Base-by-base conservation (phyloP, 2,888 invertebrate genomes). In the Cetonia aurata region DNA sequence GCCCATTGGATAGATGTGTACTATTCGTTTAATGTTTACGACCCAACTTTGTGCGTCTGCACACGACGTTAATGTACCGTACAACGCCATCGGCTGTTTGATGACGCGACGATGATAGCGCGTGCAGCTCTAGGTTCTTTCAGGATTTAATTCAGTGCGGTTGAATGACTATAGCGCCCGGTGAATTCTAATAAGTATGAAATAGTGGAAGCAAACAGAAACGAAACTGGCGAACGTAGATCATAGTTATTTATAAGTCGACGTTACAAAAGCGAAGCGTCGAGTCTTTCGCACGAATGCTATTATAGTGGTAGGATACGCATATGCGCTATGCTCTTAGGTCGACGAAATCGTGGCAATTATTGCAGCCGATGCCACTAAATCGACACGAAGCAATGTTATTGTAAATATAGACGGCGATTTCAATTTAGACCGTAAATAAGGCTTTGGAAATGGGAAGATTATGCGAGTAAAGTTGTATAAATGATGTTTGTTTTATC, bases 201-300 rank as follows among this genome's bases (percentile, higher is more conserved):
- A 65, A 65, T 65, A 50, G 62, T 65, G 50, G 37, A 33, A 50
- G 41, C 33, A 17, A 17, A 17, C 62, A 50, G 48, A 31, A 62
- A 62, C 37, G 10, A 37, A 37, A 37, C 37, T 37, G 9, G 37
- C 37, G 37, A 37, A 37, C 62, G 50, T 62, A 48, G 33, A 48
- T 65, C 62, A 65, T 65, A 65, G 62, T 50, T 65, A 65, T 65
- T 65, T 65, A 65, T 65, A 65, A 50, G 50, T 41, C 50, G 52
- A 15, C 10, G 62, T 65, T 50, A 25, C 25, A 65, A 65, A 50
- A 37, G 15, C 62, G 46, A 50, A 17, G 50, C 17, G 37, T 44
- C 17, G 62, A 19, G 50, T 37, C 50, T 19, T 37, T 37, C 15
- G 50, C 50, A 57, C 41, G 17, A n/a, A n/a, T n/a, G n/a, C n/a